Base-by-base conservation (phyloP, 1,140 invertebrate species). In the Nasonia vitripennis region DNA sequence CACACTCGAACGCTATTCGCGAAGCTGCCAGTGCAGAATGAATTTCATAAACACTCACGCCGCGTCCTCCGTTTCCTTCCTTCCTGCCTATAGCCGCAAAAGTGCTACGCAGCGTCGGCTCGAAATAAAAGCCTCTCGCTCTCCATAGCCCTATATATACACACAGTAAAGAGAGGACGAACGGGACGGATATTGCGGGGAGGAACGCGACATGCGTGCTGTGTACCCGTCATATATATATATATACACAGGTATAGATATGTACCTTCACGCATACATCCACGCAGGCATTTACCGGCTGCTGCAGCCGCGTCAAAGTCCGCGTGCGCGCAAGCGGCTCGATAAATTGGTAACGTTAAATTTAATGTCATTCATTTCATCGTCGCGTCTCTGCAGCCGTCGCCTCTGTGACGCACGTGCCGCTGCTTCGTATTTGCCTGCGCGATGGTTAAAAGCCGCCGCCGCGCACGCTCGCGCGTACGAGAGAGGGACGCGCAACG, bases 341-440 rank as follows among this genome's bases (percentile, higher is more conserved):
- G 90, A 91, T 91, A 91, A 91, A 92, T 92, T 91, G 90, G 81
- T 80, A 83, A 86, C 89, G 89, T 91, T 91, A 90, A 91, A 91
- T 91, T 91, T 92, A 91, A 91, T 90, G 88, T 88, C 88, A 90
- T 90, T 92, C 90, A 88, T 91, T 90, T 89, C 75, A 81, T 79
- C 86, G 84, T 85, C 87, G 10, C 23, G n/a, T 70, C 23, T 17
- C n/a, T 2, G 79, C 83, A 81, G 45, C 62, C 81, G 34, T 78
- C 48, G 45, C 75, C 68, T 27, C 27, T 70, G 71, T 55, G 41
- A 27, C 48, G 73, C 86, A 67, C 70, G 84, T 67, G 45, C 81
- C 34, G 27, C 68, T 31, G 6, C 73, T 4, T 45, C 17, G 55
- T 62, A 17, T 6, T 5, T 17, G 14, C 14, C 17, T 55, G 20